A percentile compares a stretch with the other conserved stretches of the same genome.
phyloP scores from a whole-genome alignment of 2,113 vertebrate species.

The Corydoras sp. region DNA sequence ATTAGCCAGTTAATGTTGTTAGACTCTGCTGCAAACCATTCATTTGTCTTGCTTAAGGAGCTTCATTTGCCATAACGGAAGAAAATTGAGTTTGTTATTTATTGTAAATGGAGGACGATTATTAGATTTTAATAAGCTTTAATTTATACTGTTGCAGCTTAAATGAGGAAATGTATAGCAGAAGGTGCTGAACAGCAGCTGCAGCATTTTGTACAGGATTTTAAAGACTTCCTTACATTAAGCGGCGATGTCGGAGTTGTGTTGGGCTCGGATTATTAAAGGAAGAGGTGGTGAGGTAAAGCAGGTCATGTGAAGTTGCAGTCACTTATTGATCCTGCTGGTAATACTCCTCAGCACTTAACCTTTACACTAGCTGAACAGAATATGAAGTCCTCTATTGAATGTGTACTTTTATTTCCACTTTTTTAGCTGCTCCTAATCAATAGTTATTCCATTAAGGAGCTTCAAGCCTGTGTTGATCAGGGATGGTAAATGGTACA shows the following conservation, averaged over 20 bases:
- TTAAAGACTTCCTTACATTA: constrained; percentile 45
- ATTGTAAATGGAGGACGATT: constrained; percentile 56
- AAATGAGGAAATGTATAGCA: constrained; percentile 22
- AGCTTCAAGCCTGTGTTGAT: too few species aligned
- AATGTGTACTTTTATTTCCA: constrained; percentile 76
- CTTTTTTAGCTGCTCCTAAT: constrained; percentile 66
- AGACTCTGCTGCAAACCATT: constrained; percentile 64
- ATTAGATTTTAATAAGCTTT: constrained; percentile 65
- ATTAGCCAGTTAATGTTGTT: constrained; percentile 77
- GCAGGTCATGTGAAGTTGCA: constrained; percentile 65
- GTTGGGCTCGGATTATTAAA: constrained; percentile 46
- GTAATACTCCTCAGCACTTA: constrained; percentile 73
- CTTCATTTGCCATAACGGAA: constrained; percentile 54
- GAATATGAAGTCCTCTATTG: constrained; percentile 73
- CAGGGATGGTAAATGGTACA: too few species aligned
- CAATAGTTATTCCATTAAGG: constrained; percentile 49
- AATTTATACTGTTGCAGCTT: constrained; percentile 46
- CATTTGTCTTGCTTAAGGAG: constrained; percentile 75
- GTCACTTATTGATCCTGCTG: constrained; percentile 66
- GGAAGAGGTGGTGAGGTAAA: constrained; percentile 37
- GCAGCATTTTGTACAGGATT: constrained; percentile 30
- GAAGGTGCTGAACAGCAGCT: constrained; percentile 14
- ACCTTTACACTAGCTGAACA: constrained; percentile 73
- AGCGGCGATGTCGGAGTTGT: constrained; percentile 52
- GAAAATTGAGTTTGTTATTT: constrained; percentile 68